Evolutionary conservation across 1,140 invertebrate species (phyloP), one percentile per base, ranked within the genome.

Genomic region (Helicoverpa zea): DNA sequence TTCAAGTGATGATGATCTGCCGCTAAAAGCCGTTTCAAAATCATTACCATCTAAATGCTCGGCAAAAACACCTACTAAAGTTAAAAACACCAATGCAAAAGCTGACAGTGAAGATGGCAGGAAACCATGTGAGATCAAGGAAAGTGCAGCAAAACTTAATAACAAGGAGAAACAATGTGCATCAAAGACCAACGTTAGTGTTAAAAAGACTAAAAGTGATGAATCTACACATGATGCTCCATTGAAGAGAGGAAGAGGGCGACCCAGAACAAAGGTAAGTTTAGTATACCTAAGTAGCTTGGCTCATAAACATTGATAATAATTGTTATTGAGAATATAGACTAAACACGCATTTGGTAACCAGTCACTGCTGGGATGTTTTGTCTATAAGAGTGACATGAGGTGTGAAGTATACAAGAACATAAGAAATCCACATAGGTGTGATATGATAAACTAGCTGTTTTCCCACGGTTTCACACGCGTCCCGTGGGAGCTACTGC

Each of bases 1-100:
- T 7, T 95, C 93, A 2, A 95, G 92, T 84, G 93, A 95, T 61
- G 93, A 95, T 84, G 92, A 95, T 73, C 80, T 95, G 66, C 93
- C 93, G 2, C 80, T 95, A 13, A 94, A 94, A 73, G 81, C 90
- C 30, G 92, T 94, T 1, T 94, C 92, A 49, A 94, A 93, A 74
- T 83, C 85, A 43, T 87, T 94, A 83, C 87, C 88, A 80, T 61
- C 84, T 2, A 94, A 94, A 89, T 88, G 87, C 72, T 86, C 90
- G 18, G 87, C 88, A 18, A 87, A 89, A 66, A 90, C 70, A 56
- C 43, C 61, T n/a, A 87, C 88, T 54, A 91, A 81, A 66, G 72
- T 61, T 11, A 85, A 85, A 18, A 90, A 83, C 74, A 74, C 81
- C 35, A 43, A 43, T 30, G 81, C 81, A 7, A 91, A 92, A 72